Percentiles rank a stretch among this genome's conserved stretches.
phyloP scores from a whole-genome alignment of 2,113 vertebrate genomes.

The Mystacornis crossleyi region DNA sequence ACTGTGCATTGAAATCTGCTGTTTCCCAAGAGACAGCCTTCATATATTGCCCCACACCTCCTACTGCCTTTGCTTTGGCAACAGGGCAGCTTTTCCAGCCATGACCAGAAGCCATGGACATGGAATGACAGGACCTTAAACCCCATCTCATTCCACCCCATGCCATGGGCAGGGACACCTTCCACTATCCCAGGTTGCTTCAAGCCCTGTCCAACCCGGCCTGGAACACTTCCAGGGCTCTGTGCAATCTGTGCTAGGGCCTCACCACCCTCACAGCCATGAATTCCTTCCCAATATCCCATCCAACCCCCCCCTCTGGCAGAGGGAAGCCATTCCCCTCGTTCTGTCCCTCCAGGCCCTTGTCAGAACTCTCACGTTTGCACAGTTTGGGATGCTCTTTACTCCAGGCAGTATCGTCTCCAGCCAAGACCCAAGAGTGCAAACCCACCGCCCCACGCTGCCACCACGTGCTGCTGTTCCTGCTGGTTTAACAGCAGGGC shows the following conservation, averaged over 20 bases:
- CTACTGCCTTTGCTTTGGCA: not conserved
- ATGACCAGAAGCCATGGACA: not conserved
- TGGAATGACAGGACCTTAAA: not conserved
- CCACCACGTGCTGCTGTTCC: not conserved
- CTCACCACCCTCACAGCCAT: accelerated
- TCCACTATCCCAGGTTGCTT: accelerated
- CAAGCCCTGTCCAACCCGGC: accelerated
- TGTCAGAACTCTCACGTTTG: accelerated
- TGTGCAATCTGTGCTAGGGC: not conserved
- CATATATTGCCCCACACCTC: not conserved
- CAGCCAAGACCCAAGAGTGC: not conserved
- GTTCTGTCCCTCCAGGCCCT: not conserved
- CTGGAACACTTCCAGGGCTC: not conserved
- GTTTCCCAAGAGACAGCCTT: not conserved
- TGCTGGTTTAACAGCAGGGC: not conserved
- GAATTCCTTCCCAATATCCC: not conserved
- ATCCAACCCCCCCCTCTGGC: not conserved
- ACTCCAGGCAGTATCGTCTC: not conserved
- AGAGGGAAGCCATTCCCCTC: not conserved
- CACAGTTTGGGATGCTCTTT: not conserved
- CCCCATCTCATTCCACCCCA: too few relatives aligned
- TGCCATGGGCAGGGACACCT: not conserved
- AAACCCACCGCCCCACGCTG: not conserved
- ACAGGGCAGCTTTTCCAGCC: not conserved
- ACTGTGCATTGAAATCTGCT: not conserved